Evolutionary conservation across 2,113 vertebrate genomes (phyloP).

Genomic region (Conger conger): DNA sequence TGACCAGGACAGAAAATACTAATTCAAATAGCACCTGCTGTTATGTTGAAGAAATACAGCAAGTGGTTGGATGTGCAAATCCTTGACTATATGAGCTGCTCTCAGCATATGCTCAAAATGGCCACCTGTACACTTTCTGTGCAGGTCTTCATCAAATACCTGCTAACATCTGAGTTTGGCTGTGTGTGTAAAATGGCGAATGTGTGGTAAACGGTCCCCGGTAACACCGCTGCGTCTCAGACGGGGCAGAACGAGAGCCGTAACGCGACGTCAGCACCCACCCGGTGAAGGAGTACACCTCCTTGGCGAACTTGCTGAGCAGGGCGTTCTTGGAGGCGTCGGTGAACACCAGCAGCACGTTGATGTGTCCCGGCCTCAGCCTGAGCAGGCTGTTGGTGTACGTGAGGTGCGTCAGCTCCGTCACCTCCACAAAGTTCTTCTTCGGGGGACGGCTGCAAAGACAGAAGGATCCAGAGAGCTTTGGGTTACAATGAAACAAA

Average conservation of each 20-base stretch:
- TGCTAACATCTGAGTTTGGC: not conserved
- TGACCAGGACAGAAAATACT: no score
- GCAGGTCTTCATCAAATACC: not conserved
- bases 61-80: not conserved
- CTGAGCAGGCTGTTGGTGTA: slow-evolving; percentile 93
- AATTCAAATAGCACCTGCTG: no score
- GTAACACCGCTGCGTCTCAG: not conserved
- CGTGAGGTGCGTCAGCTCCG: slow-evolving; percentile 90
- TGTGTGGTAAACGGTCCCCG: not conserved
- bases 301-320: slow-evolving; percentile 93
- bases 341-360: slow-evolving; percentile 92
- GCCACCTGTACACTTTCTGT: not conserved
- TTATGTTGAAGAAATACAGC: not conserved
- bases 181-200: not conserved
- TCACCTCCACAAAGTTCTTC: slow-evolving; percentile 94
- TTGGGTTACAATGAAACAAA: not conserved
- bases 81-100: not conserved
- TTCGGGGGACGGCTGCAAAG: slow-evolving; percentile 77
- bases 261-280: slow-evolving; percentile 46
- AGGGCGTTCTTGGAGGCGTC: slow-evolving; percentile 84
- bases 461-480: not conserved
- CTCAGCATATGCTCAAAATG: not conserved
- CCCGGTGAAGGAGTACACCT: slow-evolving; percentile 95
- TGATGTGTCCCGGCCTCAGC: slow-evolving; percentile 91
- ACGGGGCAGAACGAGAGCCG: not conserved